phyloP scores from a whole-genome alignment of 2,113 vertebrate genomes.

The Leucoraja erinaceus region DNA sequence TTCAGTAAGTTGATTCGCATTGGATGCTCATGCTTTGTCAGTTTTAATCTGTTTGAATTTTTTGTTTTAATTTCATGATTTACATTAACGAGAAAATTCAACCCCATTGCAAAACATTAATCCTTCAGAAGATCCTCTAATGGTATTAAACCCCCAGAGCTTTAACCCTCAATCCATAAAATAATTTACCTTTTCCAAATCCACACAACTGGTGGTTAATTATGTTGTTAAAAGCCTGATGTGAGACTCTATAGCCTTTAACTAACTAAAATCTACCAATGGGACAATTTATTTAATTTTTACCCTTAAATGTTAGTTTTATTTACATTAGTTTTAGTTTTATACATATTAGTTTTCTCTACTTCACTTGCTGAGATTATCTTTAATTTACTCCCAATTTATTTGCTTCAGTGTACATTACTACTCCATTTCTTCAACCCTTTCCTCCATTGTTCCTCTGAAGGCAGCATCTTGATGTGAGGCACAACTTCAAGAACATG shows the following conservation, averaged over 20 bases:
- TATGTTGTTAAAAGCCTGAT: not conserved
- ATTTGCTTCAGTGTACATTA: not conserved
- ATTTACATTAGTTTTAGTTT: no score
- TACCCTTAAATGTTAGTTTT: not conserved
- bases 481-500: not conserved
- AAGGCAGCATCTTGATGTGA: not conserved
- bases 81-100: not conserved
- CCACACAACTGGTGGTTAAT: not conserved
- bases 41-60: not conserved
- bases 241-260: no score
- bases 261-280: not conserved
- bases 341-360: not conserved
- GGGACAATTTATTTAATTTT: not conserved
- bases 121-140: not conserved
- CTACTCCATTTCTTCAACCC: not conserved
- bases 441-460: not conserved
- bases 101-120: not conserved
- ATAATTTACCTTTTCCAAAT: not conserved
- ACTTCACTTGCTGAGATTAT: not conserved
- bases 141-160: not conserved
- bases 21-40: not conserved
- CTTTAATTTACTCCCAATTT: not conserved
- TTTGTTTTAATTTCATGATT: not conserved
- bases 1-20: not conserved
- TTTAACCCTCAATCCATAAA: not conserved